These are phyloP conservation scores for Drosophila colorata DNA, from an alignment of 2,888 invertebrate species.

Conservation along the genomic window DNA sequence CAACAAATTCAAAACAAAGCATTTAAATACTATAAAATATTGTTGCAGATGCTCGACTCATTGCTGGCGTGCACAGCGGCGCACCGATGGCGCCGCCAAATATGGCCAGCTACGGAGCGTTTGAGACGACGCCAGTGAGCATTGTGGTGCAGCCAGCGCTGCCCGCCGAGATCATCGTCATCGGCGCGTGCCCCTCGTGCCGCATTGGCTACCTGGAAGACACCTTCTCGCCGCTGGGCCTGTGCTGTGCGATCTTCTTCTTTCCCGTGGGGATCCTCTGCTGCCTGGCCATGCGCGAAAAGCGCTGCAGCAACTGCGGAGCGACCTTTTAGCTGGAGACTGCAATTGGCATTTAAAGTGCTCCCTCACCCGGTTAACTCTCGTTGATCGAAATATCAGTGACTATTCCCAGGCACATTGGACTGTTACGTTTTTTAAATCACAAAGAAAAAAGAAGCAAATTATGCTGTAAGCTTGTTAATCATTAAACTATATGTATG, in stretches of 20 bases:
- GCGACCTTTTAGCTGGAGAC: slow-evolving; percentile 88
- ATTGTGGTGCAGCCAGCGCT: slow-evolving; percentile 86
- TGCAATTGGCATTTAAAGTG: too few species aligned
- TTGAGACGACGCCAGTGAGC: slow-evolving; percentile 87
- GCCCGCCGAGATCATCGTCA: slow-evolving; percentile 90
- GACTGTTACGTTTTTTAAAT: slow-evolving; percentile 35
- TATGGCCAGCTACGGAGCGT: slow-evolving; percentile 84
- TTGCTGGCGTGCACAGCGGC: slow-evolving; percentile 68
- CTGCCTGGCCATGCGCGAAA: slow-evolving; percentile 93
- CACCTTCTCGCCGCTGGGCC: slow-evolving; percentile 93
- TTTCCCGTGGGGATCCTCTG: slow-evolving; percentile 95
- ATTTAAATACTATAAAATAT: slow-evolving; percentile 1
- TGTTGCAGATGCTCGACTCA: slow-evolving; percentile 56
- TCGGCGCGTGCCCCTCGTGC: slow-evolving; percentile 95
- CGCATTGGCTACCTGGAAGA: slow-evolving; percentile 94
- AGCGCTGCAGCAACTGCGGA: slow-evolving; percentile 94
- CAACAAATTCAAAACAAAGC: not conserved
- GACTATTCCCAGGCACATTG: slow-evolving; percentile 27
- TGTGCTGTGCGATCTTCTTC: slow-evolving; percentile 88
- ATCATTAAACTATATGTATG: slow-evolving; percentile 49
- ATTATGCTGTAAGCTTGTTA: slow-evolving; percentile 56
- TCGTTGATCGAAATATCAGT: slow-evolving; percentile 9
- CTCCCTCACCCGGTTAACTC: not conserved
- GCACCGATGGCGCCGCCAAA: slow-evolving; percentile 62
- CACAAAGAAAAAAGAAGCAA: slow-evolving; percentile 16